Evolutionary conservation across 2,888 invertebrate species (phyloP).

Genomic region (Tridacna crocea): DNA sequence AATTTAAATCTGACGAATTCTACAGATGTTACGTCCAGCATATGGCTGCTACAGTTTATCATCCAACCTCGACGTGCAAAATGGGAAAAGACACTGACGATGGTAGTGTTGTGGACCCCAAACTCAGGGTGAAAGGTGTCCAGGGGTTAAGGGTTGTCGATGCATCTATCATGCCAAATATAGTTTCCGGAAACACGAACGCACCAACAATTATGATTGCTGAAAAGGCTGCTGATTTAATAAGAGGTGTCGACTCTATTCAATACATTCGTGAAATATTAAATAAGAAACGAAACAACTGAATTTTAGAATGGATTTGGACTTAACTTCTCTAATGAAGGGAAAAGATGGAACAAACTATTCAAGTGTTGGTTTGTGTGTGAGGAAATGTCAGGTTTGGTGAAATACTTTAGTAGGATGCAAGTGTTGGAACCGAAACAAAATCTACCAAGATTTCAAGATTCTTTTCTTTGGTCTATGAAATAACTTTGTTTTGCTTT

Average conservation of each 20-base stretch:
- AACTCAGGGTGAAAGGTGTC: slow-evolving; percentile 44
- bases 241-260: slow-evolving; percentile 40
- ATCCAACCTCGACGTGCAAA: slow-evolving; percentile 54
- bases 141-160: slow-evolving; percentile 42
- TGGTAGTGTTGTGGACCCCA: slow-evolving; percentile 44
- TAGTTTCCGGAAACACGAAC: slow-evolving; percentile 48
- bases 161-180: slow-evolving; percentile 50
- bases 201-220: slow-evolving; percentile 59
- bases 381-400: too few relatives aligned
- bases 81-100: slow-evolving; percentile 43
- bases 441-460: too few relatives aligned
- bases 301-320: too few relatives aligned
- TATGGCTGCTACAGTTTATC: slow-evolving; percentile 37
- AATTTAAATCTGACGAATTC: slow-evolving; percentile 32
- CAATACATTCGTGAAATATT: slow-evolving; percentile 22
- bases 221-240: slow-evolving; percentile 54
- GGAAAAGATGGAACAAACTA: too few relatives aligned
- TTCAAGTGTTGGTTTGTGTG: too few relatives aligned
- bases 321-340: too few relatives aligned
- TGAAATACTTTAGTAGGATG: too few relatives aligned
- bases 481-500: too few relatives aligned
- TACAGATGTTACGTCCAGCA: slow-evolving; percentile 38
- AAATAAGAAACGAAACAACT: too few relatives aligned
- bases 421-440: too few relatives aligned
- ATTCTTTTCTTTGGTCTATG: too few relatives aligned